Base-by-base conservation (phyloP, 2,797 vertebrate species). In the Alcedo quadribrachys region DNA sequence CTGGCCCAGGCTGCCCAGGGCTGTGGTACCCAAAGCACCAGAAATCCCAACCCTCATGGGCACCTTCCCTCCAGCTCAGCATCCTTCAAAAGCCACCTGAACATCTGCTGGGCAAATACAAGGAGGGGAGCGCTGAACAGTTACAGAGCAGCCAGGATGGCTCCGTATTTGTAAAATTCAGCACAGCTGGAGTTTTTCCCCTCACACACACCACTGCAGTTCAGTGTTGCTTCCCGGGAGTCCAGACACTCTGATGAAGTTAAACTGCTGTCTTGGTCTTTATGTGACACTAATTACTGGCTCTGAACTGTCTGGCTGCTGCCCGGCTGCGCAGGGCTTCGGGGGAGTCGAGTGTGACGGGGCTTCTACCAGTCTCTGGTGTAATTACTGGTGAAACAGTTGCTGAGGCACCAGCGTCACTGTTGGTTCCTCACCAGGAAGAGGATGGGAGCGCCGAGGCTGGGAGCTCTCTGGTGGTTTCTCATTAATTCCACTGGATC, bases 21-120 rank as follows among this genome's bases (percentile, higher is more conserved):
- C 35, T 5, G 35, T 37, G 35, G 35, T 37, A 37, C 35, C 45
- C 45, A 22, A 46, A 22, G 27, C 15, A 7, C 50, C 2, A 0
- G 9, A 9, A 62, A 15, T 16, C 10, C 69, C 0, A 0, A 33
- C 25, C 67, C 28, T 51, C 32, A 11, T 6, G 1, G 2, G 8
- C 30, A 7, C 8, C 69, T 21, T 58, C 14, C 55, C 28, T 10
- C 16, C 2, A 0, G 33, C 51, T 42, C 68, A 54, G 74, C 68
- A 15, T 37, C 74, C 53, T 22, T 21, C 2, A 0, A 48, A 46
- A 25, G 28, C 51, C 8, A 2, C 2, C 37, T 1, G 46, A 30
- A 15, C 1, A 1, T 32, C 68, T 42, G 33, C 12, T 1, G 1
- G 40, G 14, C 53, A 8, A 16, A 32, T 5, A 15, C 6, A 13